phyloP scores from a whole-genome alignment of 2,113 vertebrate genomes.

The Lophotis ruficrista region DNA sequence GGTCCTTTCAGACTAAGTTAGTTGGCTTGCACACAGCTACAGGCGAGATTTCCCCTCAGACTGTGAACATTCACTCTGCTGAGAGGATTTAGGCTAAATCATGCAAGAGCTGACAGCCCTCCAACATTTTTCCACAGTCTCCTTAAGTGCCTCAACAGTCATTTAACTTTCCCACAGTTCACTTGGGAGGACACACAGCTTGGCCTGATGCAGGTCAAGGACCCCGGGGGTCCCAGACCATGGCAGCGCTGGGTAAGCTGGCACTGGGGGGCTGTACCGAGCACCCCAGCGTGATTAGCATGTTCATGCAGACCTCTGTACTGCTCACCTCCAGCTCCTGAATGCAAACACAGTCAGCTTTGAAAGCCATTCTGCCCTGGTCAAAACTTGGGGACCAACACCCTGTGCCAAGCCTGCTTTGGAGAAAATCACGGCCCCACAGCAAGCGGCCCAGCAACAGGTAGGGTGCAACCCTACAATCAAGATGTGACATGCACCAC shows the following conservation, averaged over 20 bases:
- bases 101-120: conserved; percentile 9
- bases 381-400: neutral
- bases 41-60: conserved; percentile 45
- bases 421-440: neutral
- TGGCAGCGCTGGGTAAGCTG: neutral
- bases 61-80: neutral
- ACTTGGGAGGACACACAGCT: neutral
- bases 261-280: neutral
- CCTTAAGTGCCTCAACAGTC: conserved; percentile 7
- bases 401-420: neutral
- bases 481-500: neutral
- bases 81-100: conserved; percentile 31
- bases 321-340: neutral
- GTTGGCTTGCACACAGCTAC: conserved; percentile 28
- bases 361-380: neutral
- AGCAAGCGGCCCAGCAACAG: neutral
- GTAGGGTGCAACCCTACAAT: fast-evolving
- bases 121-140: neutral
- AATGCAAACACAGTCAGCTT: neutral
- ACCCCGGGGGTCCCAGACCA: neutral
- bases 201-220: fast-evolving
- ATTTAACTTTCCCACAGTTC: neutral
- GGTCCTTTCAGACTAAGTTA: conserved; percentile 60
- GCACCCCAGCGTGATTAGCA: neutral
- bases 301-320: neutral